Conservation (phyloP, 2,888 invertebrate species). For the Macrophya alboannulata region DNA sequence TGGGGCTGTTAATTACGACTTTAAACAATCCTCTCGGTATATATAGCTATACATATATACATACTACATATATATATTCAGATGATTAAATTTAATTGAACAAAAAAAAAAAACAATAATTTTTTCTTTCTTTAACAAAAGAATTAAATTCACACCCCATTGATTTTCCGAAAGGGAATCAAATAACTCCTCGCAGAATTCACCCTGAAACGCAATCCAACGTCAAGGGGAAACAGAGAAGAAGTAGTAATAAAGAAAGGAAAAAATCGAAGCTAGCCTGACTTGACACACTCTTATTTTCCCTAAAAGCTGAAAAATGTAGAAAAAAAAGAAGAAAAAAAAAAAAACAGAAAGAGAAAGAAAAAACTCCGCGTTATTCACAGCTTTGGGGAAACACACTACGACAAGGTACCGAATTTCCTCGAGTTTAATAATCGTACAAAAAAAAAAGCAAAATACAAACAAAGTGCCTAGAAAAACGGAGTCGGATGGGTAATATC, state of each 20-base stretch:
- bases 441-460: neutral
- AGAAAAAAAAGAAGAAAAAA: neutral
- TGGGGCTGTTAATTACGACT: neutral
- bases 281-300: no score
- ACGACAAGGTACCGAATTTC: neutral
- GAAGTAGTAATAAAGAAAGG: neutral
- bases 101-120: neutral
- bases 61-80: neutral
- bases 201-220: neutral
- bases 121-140: neutral
- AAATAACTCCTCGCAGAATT: no score
- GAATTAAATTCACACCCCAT: neutral
- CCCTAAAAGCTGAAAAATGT: neutral
- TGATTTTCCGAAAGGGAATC: neutral
- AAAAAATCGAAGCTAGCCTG: no score
- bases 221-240: neutral
- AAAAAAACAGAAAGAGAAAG: neutral
- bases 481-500: constrained; percentile 5
- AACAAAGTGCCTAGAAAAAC: constrained; percentile 5
- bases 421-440: neutral
- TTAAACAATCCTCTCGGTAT: neutral
- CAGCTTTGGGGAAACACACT: neutral
- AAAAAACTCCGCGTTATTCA: neutral
- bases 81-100: neutral
- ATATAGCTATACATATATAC: no score